Conservation (phyloP, 2,888 invertebrate genomes). For the Phalera bucephala region DNA sequence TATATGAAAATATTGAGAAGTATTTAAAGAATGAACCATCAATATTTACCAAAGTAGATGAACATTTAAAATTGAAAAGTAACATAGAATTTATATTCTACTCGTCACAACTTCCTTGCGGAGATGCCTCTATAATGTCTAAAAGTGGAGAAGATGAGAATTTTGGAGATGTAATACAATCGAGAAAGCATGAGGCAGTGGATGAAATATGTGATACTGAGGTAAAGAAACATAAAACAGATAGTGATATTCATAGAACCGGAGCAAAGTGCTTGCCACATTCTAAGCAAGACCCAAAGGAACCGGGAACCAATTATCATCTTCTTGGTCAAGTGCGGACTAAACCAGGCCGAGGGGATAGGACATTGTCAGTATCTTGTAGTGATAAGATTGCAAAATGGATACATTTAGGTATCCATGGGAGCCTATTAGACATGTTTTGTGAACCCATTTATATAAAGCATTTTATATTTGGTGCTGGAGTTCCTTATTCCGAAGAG, state of each 20-base stretch:
- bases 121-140: constrained; percentile 94
- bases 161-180: constrained; percentile 51
- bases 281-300: constrained; percentile 81
- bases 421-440: constrained; percentile 88
- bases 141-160: constrained; percentile 62
- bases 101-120: constrained; percentile 95
- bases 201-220: constrained; percentile 34
- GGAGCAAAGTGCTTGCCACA: constrained; percentile 93
- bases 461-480: constrained; percentile 87
- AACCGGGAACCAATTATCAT: constrained; percentile 85
- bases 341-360: constrained; percentile 95
- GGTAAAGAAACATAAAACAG: constrained; percentile 40
- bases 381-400: constrained; percentile 97
- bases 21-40: constrained; percentile 50
- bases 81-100: constrained; percentile 91
- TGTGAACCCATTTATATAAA: constrained; percentile 86
- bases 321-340: constrained; percentile 88
- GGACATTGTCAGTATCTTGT: constrained; percentile 94
- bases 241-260: constrained; percentile 85
- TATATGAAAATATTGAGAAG: constrained; percentile 85
- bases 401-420: constrained; percentile 93
- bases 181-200: constrained; percentile 42
- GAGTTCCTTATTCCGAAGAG: constrained; percentile 83
- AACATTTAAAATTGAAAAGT: constrained; percentile 77
- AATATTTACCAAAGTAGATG: constrained; percentile 48